Percentiles rank a stretch among this genome's conserved stretches.
phyloP scores from a whole-genome alignment of 1,140 invertebrate genomes.

The Amyelois transitella region DNA sequence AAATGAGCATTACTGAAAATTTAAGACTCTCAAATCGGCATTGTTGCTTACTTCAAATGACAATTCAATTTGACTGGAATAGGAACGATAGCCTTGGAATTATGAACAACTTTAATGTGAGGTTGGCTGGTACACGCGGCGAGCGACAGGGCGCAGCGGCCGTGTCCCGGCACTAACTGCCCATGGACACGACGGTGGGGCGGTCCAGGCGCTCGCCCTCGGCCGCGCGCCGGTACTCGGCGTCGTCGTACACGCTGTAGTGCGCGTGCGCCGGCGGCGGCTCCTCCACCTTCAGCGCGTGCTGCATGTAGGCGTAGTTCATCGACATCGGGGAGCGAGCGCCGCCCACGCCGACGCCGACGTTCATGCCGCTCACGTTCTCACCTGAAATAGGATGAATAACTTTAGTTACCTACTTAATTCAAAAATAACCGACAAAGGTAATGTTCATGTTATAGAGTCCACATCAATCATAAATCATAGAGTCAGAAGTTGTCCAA shows the following conservation, averaged over 20 bases:
- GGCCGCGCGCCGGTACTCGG: constrained; percentile 32
- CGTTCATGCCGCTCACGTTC: background rate
- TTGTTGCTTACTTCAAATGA: too few species aligned
- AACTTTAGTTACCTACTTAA: too few species aligned
- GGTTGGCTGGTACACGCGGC: background rate
- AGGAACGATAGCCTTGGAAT: too few species aligned
- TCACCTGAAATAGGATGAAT: background rate
- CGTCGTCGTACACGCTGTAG: constrained; percentile 29
- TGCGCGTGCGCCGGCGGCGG: constrained; percentile 46
- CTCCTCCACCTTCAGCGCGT: constrained; percentile 46
- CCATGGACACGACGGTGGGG: constrained; percentile 55
- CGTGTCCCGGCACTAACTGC: constrained; percentile 41
- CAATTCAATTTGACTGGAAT: too few species aligned
- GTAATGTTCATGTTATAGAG: too few species aligned
- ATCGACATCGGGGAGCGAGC: constrained; percentile 27
- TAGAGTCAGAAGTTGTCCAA: too few species aligned
- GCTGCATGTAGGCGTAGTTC: constrained; percentile 34
- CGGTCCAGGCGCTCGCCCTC: constrained; percentile 37
- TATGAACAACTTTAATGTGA: too few species aligned
- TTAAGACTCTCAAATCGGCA: too few species aligned
- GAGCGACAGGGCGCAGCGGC: constrained; percentile 5
- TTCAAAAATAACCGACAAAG: too few species aligned
- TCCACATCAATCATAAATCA: too few species aligned
- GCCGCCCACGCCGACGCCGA: constrained; percentile 6
- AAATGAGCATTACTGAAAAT: too few species aligned